A percentile compares a stretch with the other conserved stretches of the same genome.
These are phyloP conservation scores for Ommatoiulus sabulosus DNA, from an alignment of 2,888 invertebrate genomes.

Conservation along the genomic window DNA sequence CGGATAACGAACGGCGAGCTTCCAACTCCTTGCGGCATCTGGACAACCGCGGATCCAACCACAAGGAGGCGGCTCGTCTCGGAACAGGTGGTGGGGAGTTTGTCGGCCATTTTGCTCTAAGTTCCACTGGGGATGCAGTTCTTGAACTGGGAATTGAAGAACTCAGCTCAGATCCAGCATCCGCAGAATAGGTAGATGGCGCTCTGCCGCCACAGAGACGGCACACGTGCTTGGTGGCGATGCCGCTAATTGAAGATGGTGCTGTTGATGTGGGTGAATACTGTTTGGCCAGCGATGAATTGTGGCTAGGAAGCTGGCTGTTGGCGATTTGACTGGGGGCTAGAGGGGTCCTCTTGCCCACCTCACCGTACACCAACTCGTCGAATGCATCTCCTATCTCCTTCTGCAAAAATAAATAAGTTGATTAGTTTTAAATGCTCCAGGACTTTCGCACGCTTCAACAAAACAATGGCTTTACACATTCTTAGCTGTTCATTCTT, in stretches of 20 bases:
- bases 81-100: neutral
- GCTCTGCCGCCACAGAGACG: neutral
- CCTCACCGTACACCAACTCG: neutral
- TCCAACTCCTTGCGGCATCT: neutral
- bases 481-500: no score
- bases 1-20: neutral
- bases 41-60: neutral
- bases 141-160: neutral
- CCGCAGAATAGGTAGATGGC: neutral
- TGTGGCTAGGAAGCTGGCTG: neutral
- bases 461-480: no score
- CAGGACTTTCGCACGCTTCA: no score
- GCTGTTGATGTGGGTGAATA: neutral
- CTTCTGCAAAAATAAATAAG: neutral
- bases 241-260: neutral
- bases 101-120: neutral
- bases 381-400: conserved; percentile 1
- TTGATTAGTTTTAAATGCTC: no score
- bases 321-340: neutral
- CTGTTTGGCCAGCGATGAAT: neutral
- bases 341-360: neutral
- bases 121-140: neutral
- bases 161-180: neutral
- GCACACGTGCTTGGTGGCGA: neutral
- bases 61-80: neutral